Evolutionary conservation across 2,888 invertebrate genomes (phyloP), one percentile per base, ranked within the genome.

Genomic region (Orchesellides sinensis): DNA sequence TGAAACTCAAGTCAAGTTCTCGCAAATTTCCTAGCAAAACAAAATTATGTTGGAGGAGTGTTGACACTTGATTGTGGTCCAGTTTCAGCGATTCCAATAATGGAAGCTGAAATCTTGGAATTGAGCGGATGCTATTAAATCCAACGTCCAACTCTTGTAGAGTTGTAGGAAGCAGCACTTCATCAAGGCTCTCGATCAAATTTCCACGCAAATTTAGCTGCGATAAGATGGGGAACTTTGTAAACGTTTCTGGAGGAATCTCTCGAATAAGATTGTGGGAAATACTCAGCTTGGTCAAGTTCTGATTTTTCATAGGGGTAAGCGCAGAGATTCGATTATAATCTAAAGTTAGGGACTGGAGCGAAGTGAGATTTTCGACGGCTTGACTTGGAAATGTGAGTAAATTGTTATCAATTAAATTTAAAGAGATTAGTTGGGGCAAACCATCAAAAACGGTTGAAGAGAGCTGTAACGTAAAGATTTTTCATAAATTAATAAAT

Each of bases 301-400:
- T 92, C 61, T 92, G 91, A 81, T 93, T 94, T 0, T 93, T 91
- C 88, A 87, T 87, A n/a, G 85, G 93, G 0, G 96, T 96, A 54
- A 96, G 90, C 0, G 96, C 96, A 0, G 96, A 96, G 3, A 97
- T 95, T 86, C 96, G 92, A 90, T 97, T 97, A 90, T 94, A 96
- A 86, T 96, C 96, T 83, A 97, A 90, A 89, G 95, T 94, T 0
- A 97, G 92, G 12, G 93, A 93, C 2, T 93, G 92, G 1, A 96
- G 91, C 65, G 93, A 93, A 5, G 70, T 52, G 14, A 97, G 90
- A n/a, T 95, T 93, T 6, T 95, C 94, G 4, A 97, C 91, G 0
- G 96, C 96, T 52, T 94, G 94, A 0, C 95, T 95, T 0, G 97
- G 97, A 49, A 97, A 94, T 0, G 96, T 91, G 0, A 97, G 92